Evolutionary conservation across 2,888 invertebrate species (phyloP), one percentile per base, ranked within the genome.

Genomic region (Teleogryllus oceanicus): DNA sequence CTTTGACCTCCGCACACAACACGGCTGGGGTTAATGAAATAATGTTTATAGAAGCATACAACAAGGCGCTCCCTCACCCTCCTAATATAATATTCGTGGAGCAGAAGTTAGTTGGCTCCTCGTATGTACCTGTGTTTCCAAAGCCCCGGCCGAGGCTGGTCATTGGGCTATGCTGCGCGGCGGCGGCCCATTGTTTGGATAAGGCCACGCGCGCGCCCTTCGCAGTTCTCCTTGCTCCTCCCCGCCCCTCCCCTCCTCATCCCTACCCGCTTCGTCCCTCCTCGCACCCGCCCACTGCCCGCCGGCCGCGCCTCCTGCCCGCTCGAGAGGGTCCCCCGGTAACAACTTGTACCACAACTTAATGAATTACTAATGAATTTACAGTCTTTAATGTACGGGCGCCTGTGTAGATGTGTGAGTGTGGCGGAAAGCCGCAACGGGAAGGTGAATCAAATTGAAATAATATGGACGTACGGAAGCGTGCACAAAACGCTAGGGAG

Each of bases 311-410:
- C n/a, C 62, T 37, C 37, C 37, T 37, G 37, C 37, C 37, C 37
- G 37, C 37, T 8, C 37, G 37, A 37, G 37, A n/a, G 62, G n/a
- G 62, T n/a, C 16, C n/a, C 62, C 62, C 62, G 13, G 62, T 62
- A 62, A 50, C 77, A 50, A 77, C 77, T 50, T 50, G 77, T 49
- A 20, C 77, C 49, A 77, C 77, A 77, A 77, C 77, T 77, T 77
- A 77, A 77, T 77, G 77, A 77, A 77, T 77, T 77, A 50, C 18
- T 77, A 77, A 77, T 77, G 77, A 77, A 77, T 49, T 24, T 24
- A 77, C 49, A 77, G 77, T 49, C 77, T 77, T 77, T 49, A 77
- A 77, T 77, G 49, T 49, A n/a, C 49, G 77, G 20, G 77, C 77
- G 77, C 49, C 49, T 50, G 20, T 77, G 50, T 24, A 24, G 13